Evolutionary conservation across 2,113 vertebrate species (phyloP).

Genomic region (Climacteris rufus): DNA sequence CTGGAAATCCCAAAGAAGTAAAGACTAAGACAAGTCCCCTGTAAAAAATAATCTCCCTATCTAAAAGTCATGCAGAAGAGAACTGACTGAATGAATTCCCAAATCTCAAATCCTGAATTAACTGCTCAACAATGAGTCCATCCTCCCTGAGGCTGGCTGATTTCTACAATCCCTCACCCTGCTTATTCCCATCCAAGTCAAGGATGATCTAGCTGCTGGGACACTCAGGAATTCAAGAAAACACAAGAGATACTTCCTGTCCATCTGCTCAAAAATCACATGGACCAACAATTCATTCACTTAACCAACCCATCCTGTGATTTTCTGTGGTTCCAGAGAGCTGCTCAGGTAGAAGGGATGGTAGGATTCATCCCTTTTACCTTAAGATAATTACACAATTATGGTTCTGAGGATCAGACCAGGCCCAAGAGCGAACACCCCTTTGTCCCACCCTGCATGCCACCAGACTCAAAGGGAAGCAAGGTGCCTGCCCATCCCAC

Average conservation of each 20-base stretch:
- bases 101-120: background rate
- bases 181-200: background rate
- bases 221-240: background rate
- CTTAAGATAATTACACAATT: background rate
- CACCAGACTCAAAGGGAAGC: background rate
- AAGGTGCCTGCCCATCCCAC: background rate
- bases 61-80: background rate
- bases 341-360: background rate
- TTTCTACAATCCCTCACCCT: background rate
- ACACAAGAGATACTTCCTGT: background rate
- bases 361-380: background rate
- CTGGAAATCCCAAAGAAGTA: background rate
- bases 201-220: background rate
- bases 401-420: background rate
- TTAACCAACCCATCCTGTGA: background rate
- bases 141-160: background rate
- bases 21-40: background rate
- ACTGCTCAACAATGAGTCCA: background rate
- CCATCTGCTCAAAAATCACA: background rate
- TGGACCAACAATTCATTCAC: background rate
- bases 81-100: background rate
- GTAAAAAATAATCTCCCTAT: background rate
- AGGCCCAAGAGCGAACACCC: background rate
- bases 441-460: background rate
- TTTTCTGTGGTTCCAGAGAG: background rate